These are phyloP conservation scores for Drosophila fulvimacula DNA, from an alignment of 2,888 invertebrate genomes.

Conservation along the genomic window DNA sequence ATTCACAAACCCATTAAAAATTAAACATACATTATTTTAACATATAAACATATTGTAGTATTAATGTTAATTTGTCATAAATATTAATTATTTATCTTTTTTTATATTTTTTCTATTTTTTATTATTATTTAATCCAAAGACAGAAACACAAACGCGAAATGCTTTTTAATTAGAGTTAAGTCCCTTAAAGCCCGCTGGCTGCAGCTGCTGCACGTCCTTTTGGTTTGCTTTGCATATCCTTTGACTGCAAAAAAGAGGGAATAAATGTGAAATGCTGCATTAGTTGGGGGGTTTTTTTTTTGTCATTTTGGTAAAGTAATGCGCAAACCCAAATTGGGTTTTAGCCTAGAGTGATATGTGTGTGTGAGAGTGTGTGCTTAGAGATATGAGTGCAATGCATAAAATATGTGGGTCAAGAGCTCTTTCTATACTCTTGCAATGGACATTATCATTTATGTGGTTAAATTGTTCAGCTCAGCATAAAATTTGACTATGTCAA, in stretches of 20 bases:
- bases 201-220: slow-evolving; percentile 20
- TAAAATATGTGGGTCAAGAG: slow-evolving; percentile 10
- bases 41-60: background rate
- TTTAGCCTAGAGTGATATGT: slow-evolving; percentile 45
- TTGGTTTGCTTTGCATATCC: slow-evolving; percentile 40
- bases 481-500: background rate
- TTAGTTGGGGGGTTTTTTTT: slow-evolving; percentile 24
- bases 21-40: background rate
- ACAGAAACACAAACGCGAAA: slow-evolving; percentile 14
- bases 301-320: slow-evolving; percentile 27
- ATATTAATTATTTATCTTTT: background rate
- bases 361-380: slow-evolving; percentile 19
- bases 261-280: slow-evolving; percentile 43
- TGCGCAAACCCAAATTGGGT: slow-evolving; percentile 44
- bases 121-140: slow-evolving; percentile 1
- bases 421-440: background rate
- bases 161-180: slow-evolving; percentile 46
- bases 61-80: slow-evolving; percentile 2
- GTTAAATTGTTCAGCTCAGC: background rate
- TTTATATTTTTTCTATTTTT: background rate
- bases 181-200: slow-evolving; percentile 17
- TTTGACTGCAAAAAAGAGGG: slow-evolving; percentile 40
- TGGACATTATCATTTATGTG: slow-evolving; percentile 1
- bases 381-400: slow-evolving; percentile 18
- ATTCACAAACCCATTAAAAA: slow-evolving; percentile 4